These are phyloP conservation scores for Herminia tarsipennalis DNA, from an alignment of 2,888 invertebrate species.

Conservation along the genomic window DNA sequence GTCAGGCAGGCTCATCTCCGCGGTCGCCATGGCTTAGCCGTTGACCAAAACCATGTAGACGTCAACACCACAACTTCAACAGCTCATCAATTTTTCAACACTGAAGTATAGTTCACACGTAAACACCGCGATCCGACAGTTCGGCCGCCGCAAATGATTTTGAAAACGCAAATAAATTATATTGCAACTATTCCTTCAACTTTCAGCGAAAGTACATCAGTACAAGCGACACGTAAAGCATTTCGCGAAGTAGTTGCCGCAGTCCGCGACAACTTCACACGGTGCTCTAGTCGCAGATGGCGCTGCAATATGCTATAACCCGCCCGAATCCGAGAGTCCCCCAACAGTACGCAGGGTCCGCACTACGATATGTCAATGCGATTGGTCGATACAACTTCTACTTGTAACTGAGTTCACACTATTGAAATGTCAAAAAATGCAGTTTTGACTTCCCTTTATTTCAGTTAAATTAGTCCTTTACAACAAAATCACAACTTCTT, in stretches of 20 bases:
- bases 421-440: conserved; percentile 70
- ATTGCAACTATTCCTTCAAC: conserved; percentile 56
- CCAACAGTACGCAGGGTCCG: conserved; percentile 33
- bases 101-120: conserved; percentile 20
- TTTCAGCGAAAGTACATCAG: conserved; percentile 78
- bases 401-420: conserved; percentile 69
- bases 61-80: conserved; percentile 56
- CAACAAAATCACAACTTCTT: conserved; percentile 66
- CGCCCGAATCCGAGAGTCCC: conserved; percentile 49
- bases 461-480: conserved; percentile 40
- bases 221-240: conserved; percentile 78
- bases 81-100: conserved; percentile 41
- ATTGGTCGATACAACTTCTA: conserved; percentile 55
- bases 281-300: conserved; percentile 65
- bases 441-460: conserved; percentile 53
- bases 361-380: conserved; percentile 46
- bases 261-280: conserved; percentile 67
- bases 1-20: conserved; percentile 86
- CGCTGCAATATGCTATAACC: conserved; percentile 56
- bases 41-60: conserved; percentile 74
- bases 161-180: conserved; percentile 46
- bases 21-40: conserved; percentile 80
- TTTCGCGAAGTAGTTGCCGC: conserved; percentile 64
- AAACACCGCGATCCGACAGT: conserved; percentile 12
- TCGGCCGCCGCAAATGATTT: conserved; percentile 24